These are phyloP conservation scores for Eupelmus urozonus DNA, from an alignment of 2,888 invertebrate species.

Conservation along the genomic window DNA sequence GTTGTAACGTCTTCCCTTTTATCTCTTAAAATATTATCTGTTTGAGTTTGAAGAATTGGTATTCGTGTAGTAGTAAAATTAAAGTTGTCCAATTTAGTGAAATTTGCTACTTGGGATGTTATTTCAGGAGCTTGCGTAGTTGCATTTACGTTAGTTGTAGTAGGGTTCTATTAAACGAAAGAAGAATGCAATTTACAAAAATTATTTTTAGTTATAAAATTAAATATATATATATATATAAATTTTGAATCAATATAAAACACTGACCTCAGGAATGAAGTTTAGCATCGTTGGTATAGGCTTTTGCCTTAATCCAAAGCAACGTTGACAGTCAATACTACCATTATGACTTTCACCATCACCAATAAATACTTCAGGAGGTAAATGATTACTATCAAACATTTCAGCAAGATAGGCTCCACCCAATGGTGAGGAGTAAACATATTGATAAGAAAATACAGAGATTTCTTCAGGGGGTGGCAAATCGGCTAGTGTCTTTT, in stretches of 20 bases:
- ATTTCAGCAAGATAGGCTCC: constrained; percentile 93
- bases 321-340: constrained; percentile 77
- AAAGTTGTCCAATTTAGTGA: constrained; percentile 36
- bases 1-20: constrained; percentile 68
- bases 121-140: constrained; percentile 36
- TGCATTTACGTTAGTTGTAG: constrained; percentile 33
- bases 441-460: constrained; percentile 86
- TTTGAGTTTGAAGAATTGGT: constrained; percentile 35
- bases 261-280: constrained; percentile 68
- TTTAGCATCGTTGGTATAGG: constrained; percentile 68
- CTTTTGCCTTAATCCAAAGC: constrained; percentile 78
- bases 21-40: constrained; percentile 62
- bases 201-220: background rate
- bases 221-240: background rate
- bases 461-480: constrained; percentile 85
- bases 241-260: no score
- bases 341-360: constrained; percentile 79
- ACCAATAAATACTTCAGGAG: constrained; percentile 86
- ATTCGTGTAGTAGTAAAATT: constrained; percentile 18
- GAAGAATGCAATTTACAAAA: background rate
- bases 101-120: constrained; percentile 24
- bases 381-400: constrained; percentile 84
- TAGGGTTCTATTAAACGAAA: background rate
- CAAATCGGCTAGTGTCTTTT: constrained; percentile 82
- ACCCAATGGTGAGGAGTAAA: constrained; percentile 82